A percentile compares a stretch with the other conserved stretches of the same genome.
Evolutionary conservation across 2,888 invertebrate genomes (phyloP).

Genomic region (Pyrocoelia pectoralis): DNA sequence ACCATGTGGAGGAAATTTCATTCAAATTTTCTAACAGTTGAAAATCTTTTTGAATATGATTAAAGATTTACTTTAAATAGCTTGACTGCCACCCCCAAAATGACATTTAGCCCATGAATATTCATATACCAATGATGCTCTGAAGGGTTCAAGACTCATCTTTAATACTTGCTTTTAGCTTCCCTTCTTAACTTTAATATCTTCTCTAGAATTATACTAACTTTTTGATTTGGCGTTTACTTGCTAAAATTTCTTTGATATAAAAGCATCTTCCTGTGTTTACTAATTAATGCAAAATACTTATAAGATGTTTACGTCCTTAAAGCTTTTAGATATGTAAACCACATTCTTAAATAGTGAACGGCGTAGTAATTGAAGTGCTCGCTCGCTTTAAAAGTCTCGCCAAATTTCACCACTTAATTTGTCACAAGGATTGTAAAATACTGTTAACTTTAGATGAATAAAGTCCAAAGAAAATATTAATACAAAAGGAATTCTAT

Average conservation of each 20-base stretch:
- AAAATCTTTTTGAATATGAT: conserved; percentile 39
- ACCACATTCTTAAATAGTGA: too few relatives aligned
- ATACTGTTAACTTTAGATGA: too few relatives aligned
- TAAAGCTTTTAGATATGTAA: too few relatives aligned
- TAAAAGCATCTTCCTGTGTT: conserved; percentile 14
- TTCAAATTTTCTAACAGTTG: conserved; percentile 14
- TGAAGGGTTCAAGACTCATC: conserved; percentile 39
- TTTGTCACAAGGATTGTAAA: too few relatives aligned
- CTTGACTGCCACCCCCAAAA: conserved; percentile 36
- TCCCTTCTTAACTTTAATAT: conserved; percentile 39
- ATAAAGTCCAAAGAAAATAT: too few relatives aligned
- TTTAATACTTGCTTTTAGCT: conserved; percentile 37
- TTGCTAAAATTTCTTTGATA: conserved; percentile 23
- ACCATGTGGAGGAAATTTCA: too few relatives aligned
- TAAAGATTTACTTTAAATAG: conserved; percentile 40
- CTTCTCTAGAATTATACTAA: conserved; percentile 35
- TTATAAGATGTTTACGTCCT: not conserved
- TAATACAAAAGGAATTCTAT: too few relatives aligned
- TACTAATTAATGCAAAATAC: conserved; percentile 18
- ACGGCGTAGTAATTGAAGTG: too few relatives aligned
- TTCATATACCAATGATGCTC: conserved; percentile 40
- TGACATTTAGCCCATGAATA: conserved; percentile 40
- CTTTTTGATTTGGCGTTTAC: conserved; percentile 31
- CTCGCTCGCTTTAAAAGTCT: too few relatives aligned
- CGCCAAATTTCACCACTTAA: too few relatives aligned